Conservation (phyloP, 2,113 vertebrate species). For the Lepisosteus oculatus region DNA sequence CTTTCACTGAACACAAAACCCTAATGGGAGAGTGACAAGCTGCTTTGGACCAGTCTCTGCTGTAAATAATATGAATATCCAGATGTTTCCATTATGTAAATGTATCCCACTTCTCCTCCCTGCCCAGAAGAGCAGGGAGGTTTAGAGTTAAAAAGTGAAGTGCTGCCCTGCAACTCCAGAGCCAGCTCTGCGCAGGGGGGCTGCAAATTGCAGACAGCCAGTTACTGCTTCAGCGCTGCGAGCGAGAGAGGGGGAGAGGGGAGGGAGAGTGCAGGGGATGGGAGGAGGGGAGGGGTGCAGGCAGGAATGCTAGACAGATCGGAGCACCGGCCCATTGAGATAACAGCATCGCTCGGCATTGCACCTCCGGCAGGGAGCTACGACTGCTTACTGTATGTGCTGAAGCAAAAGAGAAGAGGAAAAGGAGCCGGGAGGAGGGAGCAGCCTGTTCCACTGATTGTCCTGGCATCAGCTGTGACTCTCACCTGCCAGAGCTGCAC, state of each 20-base stretch:
- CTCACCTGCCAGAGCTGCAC: slow-evolving; percentile 14
- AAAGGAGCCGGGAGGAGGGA: slow-evolving; percentile 9
- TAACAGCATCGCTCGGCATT: slow-evolving; percentile 31
- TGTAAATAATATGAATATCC: neutral
- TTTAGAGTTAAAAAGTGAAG: neutral
- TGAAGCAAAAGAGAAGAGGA: neutral
- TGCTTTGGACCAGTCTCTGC: neutral
- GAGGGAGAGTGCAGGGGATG: slow-evolving; percentile 7
- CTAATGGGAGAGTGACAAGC: neutral
- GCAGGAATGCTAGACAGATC: slow-evolving; percentile 31
- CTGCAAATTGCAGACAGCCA: too few species aligned
- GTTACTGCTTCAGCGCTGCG: neutral
- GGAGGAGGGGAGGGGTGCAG: slow-evolving; percentile 32
- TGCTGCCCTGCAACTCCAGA: neutral
- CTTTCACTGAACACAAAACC: too few species aligned
- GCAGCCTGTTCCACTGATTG: neutral
- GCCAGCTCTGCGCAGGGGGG: neutral
- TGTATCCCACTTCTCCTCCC: neutral
- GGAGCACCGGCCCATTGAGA: slow-evolving; percentile 24
- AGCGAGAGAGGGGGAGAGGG: slow-evolving; percentile 37
- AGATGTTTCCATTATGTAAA: neutral
- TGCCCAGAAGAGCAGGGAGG: neutral
- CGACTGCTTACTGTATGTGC: too few species aligned
- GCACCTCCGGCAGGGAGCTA: slow-evolving; percentile 1
- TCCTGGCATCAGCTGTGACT: slow-evolving; percentile 7